phyloP scores from a whole-genome alignment of 2,113 vertebrate genomes.

The Chaetodon trifascialis region DNA sequence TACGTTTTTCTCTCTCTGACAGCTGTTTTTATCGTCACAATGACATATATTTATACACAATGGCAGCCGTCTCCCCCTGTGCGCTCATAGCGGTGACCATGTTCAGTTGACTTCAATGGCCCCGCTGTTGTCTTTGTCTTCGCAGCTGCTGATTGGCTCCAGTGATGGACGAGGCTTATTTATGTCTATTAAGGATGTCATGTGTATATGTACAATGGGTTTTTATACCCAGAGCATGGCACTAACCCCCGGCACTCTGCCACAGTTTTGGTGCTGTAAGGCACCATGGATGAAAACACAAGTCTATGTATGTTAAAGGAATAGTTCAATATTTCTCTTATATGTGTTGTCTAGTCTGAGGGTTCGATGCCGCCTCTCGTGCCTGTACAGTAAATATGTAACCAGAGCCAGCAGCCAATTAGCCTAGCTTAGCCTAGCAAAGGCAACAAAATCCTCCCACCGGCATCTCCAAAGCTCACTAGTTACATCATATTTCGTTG shows the following conservation, averaged over 20 bases:
- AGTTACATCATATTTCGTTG: no score
- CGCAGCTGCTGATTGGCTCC: constrained; percentile 67
- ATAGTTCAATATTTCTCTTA: background rate
- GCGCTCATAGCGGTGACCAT: constrained; percentile 14
- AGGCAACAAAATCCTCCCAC: background rate
- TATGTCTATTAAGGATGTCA: constrained; percentile 63
- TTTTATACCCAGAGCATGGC: constrained; percentile 60
- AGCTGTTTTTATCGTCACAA: constrained; percentile 3
- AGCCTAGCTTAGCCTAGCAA: constrained; percentile 3
- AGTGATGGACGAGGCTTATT: constrained; percentile 65
- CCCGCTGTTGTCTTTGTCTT: constrained; percentile 64
- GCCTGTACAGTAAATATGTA: background rate
- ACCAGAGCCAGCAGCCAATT: background rate
- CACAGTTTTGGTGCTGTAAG: constrained; percentile 10
- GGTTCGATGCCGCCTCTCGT: background rate
- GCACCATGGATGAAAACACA: background rate
- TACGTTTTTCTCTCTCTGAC: background rate
- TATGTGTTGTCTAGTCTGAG: background rate
- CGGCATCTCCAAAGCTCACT: background rate
- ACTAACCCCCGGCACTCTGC: constrained; percentile 35
- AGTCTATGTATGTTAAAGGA: background rate
- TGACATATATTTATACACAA: constrained; percentile 11
- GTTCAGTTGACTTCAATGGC: constrained; percentile 38
- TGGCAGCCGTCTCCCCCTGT: constrained; percentile 30
- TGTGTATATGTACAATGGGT: constrained; percentile 61